phyloP scores from a whole-genome alignment of 2,113 vertebrate species.

The Pardalotus punctatus region DNA sequence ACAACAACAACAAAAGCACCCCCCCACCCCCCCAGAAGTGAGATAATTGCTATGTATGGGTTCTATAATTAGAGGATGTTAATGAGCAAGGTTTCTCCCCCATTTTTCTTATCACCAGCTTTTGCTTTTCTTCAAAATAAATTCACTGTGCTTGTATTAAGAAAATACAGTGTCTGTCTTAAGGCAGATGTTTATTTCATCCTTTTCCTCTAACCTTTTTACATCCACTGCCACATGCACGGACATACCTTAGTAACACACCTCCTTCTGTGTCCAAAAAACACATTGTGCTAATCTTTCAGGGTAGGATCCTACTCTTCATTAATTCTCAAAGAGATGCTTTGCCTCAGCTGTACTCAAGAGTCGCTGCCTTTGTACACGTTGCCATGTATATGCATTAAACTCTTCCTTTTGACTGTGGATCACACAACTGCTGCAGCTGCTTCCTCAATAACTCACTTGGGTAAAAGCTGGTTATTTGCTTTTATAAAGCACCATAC shows the following conservation, averaged over 20 bases:
- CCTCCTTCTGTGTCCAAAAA: not conserved
- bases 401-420: not conserved
- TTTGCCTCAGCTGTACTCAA: not conserved
- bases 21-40: not conserved
- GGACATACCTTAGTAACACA: not conserved
- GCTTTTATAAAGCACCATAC: not conserved
- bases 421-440: not conserved
- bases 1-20: not conserved
- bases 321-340: not conserved
- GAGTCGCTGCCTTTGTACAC: not conserved
- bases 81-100: not conserved
- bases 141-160: not conserved
- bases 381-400: not conserved
- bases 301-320: not conserved
- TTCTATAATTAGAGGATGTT: not conserved
- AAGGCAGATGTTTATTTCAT: not conserved
- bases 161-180: not conserved
- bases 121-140: not conserved
- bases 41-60: not conserved
- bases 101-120: not conserved
- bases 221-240: not conserved
- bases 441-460: not conserved
- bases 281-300: not conserved
- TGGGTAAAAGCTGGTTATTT: not conserved
- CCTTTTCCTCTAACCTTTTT: not conserved